Conservation (phyloP, 2,888 invertebrate species). For the Cryptocheilus praepositus region DNA sequence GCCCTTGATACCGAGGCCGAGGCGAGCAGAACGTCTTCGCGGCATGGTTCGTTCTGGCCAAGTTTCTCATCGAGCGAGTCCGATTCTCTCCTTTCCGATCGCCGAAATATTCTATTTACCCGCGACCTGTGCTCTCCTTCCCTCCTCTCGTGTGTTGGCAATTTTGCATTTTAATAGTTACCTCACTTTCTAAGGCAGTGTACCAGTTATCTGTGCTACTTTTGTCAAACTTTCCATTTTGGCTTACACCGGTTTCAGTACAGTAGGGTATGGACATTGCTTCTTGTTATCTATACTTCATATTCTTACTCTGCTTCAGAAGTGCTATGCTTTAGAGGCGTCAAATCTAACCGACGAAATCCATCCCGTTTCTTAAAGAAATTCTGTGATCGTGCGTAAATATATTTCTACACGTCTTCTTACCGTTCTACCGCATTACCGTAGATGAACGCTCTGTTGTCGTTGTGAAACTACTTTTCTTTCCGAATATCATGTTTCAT, state of each 20-base stretch:
- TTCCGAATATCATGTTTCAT: conserved; percentile 12
- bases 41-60: conserved; percentile 46
- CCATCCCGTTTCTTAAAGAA: too few species aligned
- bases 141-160: conserved; percentile 27
- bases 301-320: conserved; percentile 4
- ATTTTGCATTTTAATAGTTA: conserved; percentile 49
- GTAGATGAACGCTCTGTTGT: conserved; percentile 21
- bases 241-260: conserved; percentile 39
- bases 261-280: conserved; percentile 4
- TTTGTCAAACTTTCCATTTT: conserved; percentile 58
- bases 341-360: neutral
- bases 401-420: conserved; percentile 28
- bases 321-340: conserved; percentile 26
- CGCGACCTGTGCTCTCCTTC: conserved; percentile 27
- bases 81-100: conserved; percentile 33
- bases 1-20: conserved; percentile 44
- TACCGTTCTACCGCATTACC: conserved; percentile 14
- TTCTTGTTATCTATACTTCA: neutral
- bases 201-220: conserved; percentile 57
- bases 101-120: conserved; percentile 30
- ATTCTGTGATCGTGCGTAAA: too few species aligned
- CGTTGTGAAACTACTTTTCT: conserved; percentile 16
- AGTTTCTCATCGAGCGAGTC: conserved; percentile 33
- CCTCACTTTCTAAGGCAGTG: conserved; percentile 55
- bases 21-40: conserved; percentile 39